A percentile compares a stretch with the other conserved stretches of the same genome.
These are phyloP conservation scores for Alca torda DNA, from an alignment of 2,797 vertebrate species.

Conservation along the genomic window DNA sequence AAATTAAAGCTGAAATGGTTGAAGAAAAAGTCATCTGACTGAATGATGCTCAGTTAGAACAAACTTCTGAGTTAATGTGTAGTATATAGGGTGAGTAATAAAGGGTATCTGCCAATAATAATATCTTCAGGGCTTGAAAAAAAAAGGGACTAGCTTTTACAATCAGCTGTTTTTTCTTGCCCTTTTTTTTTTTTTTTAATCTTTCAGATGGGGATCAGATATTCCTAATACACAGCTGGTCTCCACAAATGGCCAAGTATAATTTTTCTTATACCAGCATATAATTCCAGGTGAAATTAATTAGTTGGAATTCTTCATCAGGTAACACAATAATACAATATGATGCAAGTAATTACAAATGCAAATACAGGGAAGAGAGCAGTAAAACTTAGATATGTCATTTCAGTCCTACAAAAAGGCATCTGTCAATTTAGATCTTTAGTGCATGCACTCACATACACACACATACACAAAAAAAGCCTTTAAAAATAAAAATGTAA, in stretches of 20 bases:
- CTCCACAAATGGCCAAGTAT: conserved; percentile 62
- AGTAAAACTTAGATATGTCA: conserved; percentile 56
- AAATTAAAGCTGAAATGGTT: conserved; percentile 69
- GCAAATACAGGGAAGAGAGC: conserved; percentile 56
- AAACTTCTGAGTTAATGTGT: conserved; percentile 58
- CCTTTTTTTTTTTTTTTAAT: not conserved
- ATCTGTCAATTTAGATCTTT: conserved; percentile 64
- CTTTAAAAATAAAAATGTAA: conserved; percentile 65
- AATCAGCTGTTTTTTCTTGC: conserved; percentile 69
- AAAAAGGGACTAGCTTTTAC: conserved; percentile 59
- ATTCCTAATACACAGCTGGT: conserved; percentile 73
- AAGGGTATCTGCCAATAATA: conserved; percentile 71
- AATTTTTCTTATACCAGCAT: conserved; percentile 55
- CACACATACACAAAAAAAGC: not conserved
- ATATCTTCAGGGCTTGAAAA: conserved; percentile 56
- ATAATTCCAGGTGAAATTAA: conserved; percentile 77
- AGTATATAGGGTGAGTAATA: conserved; percentile 60
- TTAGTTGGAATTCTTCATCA: conserved; percentile 68
- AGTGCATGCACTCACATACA: not conserved
- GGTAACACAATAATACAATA: conserved; percentile 71
- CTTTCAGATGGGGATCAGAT: conserved; percentile 66
- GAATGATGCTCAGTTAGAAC: conserved; percentile 35
- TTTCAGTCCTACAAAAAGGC: conserved; percentile 68
- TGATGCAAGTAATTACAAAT: conserved; percentile 73
- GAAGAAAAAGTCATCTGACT: conserved; percentile 38